Evolutionary conservation across 2,888 invertebrate genomes (phyloP), one percentile per base, ranked within the genome.

Genomic region (Saturnia pavonia): DNA sequence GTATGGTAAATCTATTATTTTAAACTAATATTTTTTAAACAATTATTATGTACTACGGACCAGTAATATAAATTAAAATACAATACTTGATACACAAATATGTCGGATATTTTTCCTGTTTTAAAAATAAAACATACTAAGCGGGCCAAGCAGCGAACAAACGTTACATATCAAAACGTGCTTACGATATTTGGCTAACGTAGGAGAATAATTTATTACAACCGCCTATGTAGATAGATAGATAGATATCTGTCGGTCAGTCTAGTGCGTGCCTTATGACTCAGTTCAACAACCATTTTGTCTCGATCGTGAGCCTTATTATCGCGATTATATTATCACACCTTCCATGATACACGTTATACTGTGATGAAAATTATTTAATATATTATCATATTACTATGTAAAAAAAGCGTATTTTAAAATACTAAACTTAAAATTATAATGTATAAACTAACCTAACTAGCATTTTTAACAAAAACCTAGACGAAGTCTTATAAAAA

Each of bases 401-500:
- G 7, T 14, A 11, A 54, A 54, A 54, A 54, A 54, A 7, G 7
- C 45, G 1, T 34, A 51, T 51, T 51, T 51, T 19, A 51, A 19
- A 51, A 51, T 51, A 51, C 7, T 25, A 57, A 3, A 4, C 1
- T 22, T 22, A 25, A 12, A 57, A 22, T 57, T 25, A 25, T 12
- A 25, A 57, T 25, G 3, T 25, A 57, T 60, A 60, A 60, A 27
- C 27, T 51, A 19, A 51, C 7, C 16, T 22, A 1, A 54, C 22
- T 54, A 54, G 16, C 48, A 19, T 51, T 66, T 69, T 69, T 69
- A 51, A 69, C 48, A 34, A 69, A 51, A 48, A 69, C 65, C 57
- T 60, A 34, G 34, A 75, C 74, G 75, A 76, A 79, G 78, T 81
- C 77, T 76, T 73, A 80, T 78, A 78, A 78, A 76, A 73, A 73